A percentile compares a stretch with the other conserved stretches of the same genome.
These are phyloP conservation scores for Chaetodon auriga DNA, from an alignment of 2,113 vertebrate genomes.

Conservation along the genomic window DNA sequence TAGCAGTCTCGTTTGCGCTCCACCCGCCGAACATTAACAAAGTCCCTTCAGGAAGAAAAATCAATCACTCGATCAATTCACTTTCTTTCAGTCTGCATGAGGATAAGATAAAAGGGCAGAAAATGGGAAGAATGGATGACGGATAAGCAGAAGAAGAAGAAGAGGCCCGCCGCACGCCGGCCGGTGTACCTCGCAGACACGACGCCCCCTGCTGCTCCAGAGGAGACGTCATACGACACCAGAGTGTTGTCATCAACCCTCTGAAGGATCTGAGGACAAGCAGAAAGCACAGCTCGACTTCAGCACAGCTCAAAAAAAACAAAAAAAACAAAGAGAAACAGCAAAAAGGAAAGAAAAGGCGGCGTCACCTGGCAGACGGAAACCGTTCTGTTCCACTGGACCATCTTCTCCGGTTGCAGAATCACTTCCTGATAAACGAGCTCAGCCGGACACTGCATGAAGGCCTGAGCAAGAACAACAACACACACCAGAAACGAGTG, in stretches of 20 bases:
- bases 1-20: conserved; percentile 93
- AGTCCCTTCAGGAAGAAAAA: conserved; percentile 87
- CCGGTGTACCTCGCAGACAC: conserved; percentile 92
- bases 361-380: conserved; percentile 90
- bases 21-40: conserved; percentile 94
- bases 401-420: conserved; percentile 96
- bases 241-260: conserved; percentile 95
- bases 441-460: conserved; percentile 94
- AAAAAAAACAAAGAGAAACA: background rate
- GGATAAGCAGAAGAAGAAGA: background rate
- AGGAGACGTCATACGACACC: conserved; percentile 92
- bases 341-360: rapidly evolving
- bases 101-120: too few species aligned
- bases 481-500: background rate
- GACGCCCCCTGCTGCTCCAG: conserved; percentile 93
- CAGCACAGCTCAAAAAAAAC: background rate
- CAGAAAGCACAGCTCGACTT: background rate
- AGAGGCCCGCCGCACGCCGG: background rate
- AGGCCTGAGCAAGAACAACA: conserved; percentile 79
- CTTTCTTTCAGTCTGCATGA: background rate
- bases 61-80: conserved; percentile 5
- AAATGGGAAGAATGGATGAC: background rate
- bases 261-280: conserved; percentile 89
- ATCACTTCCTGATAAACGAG: conserved; percentile 96
- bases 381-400: conserved; percentile 95